Percentiles rank a stretch among this genome's conserved stretches.
These are phyloP conservation scores for Sebastes umbrosus DNA, from an alignment of 2,797 vertebrate genomes.

Conservation along the genomic window DNA sequence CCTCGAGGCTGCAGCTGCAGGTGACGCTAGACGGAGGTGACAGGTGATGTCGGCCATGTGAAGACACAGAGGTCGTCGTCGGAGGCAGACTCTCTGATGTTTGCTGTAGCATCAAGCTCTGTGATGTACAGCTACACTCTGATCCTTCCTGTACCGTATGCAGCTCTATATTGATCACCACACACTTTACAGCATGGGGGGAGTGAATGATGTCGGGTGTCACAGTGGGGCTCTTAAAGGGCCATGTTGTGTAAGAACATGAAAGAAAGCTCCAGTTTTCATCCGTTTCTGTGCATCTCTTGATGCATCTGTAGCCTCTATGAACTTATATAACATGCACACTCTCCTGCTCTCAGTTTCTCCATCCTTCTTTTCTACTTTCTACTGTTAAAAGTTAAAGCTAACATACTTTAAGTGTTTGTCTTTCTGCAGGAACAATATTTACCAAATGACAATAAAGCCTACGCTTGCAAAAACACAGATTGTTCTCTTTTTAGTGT, in stretches of 20 bases:
- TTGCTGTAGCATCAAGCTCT: slow-evolving; percentile 18
- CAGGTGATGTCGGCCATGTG: background rate
- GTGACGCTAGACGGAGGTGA: background rate
- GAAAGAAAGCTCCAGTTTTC: slow-evolving; percentile 16
- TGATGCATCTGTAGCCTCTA: background rate
- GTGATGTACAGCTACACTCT: slow-evolving; percentile 57
- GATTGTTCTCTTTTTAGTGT: background rate
- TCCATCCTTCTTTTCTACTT: background rate
- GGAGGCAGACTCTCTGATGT: slow-evolving; percentile 47
- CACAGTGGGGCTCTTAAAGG: slow-evolving; percentile 25
- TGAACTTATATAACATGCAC: background rate
- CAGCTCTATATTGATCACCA: slow-evolving; percentile 23
- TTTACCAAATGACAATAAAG: background rate
- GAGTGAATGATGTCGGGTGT: slow-evolving; percentile 16
- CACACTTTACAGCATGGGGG: slow-evolving; percentile 18
- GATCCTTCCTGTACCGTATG: slow-evolving; percentile 32
- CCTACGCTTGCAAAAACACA: background rate
- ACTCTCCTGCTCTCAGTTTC: background rate
- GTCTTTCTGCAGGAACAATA: background rate
- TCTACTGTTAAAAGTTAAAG: background rate
- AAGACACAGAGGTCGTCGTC: slow-evolving; percentile 10
- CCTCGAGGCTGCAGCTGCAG: background rate
- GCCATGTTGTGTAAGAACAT: slow-evolving; percentile 26
- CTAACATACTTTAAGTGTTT: background rate
- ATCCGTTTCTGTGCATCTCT: background rate